A percentile compares a stretch with the other conserved stretches of the same genome.
Evolutionary conservation across 2,797 vertebrate species (phyloP).

Genomic region (Danionella dracula): DNA sequence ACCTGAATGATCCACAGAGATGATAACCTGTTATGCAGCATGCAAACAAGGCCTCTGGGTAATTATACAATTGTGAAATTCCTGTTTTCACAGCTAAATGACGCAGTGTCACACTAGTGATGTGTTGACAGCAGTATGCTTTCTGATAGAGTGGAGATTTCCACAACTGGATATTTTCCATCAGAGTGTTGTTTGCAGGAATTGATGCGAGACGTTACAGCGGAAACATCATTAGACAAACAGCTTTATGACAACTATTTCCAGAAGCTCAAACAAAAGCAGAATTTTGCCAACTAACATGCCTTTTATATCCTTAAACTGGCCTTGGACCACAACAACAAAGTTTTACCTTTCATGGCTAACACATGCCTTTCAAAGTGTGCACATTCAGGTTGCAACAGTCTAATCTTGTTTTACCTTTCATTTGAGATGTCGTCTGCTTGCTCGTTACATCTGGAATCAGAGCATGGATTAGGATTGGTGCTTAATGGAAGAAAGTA

Average conservation of each 20-base stretch:
- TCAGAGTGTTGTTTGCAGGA: conserved; percentile 34
- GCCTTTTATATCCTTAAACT: conserved; percentile 22
- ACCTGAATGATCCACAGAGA: conserved; percentile 14
- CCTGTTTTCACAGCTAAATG: conserved; percentile 58
- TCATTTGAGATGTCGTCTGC: conserved; percentile 52
- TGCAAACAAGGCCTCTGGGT: conserved; percentile 46
- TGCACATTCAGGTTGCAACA: conserved; percentile 18
- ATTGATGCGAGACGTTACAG: conserved; percentile 38
- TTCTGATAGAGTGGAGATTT: neutral
- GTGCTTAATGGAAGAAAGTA: conserved; percentile 40
- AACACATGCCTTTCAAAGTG: conserved; percentile 35
- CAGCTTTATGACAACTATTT: conserved; percentile 39
- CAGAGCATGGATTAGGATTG: conserved; percentile 55
- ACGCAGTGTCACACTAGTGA: conserved; percentile 33
- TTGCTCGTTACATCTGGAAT: conserved; percentile 64
- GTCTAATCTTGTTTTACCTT: conserved; percentile 61
- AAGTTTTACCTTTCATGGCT: conserved; percentile 44
- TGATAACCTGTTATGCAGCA: conserved; percentile 29
- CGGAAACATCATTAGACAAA: conserved; percentile 44
- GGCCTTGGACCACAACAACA: conserved; percentile 4
- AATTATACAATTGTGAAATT: conserved; percentile 47
- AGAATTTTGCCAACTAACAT: conserved; percentile 38
- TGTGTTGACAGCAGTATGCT: conserved; percentile 7
- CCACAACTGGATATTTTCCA: conserved; percentile 21
- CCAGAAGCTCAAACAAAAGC: conserved; percentile 33